These are phyloP conservation scores for Acronicta psi DNA, from an alignment of 2,888 invertebrate genomes.

Conservation along the genomic window DNA sequence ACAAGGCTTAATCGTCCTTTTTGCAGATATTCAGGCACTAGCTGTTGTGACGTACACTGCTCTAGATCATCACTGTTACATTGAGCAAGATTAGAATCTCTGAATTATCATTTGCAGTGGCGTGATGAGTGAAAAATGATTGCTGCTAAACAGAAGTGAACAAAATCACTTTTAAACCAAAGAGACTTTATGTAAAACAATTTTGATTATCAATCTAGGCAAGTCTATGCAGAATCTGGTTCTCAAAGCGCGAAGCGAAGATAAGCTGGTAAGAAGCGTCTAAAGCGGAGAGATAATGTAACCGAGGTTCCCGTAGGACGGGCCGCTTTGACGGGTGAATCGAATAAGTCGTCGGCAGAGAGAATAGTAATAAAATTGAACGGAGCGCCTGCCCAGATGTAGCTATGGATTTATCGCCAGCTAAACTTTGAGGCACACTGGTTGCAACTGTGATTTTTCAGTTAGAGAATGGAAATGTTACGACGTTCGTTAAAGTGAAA, in stretches of 20 bases:
- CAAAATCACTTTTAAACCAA: constrained; percentile 1
- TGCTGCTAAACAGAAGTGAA: neutral
- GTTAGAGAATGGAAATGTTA: neutral
- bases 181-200: constrained; percentile 11
- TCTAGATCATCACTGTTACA: no score
- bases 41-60: no score
- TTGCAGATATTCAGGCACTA: no score
- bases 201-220: constrained; percentile 33
- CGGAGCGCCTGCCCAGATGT: constrained; percentile 86
- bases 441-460: constrained; percentile 6
- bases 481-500: no score
- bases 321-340: constrained; percentile 87
- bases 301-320: constrained; percentile 66
- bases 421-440: constrained; percentile 62
- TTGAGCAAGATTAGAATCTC: no score
- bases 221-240: constrained; percentile 36
- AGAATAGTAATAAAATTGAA: constrained; percentile 89
- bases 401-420: constrained; percentile 85
- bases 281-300: constrained; percentile 78
- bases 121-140: no score
- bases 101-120: no score
- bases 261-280: constrained; percentile 64
- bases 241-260: constrained; percentile 55
- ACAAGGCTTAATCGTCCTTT: no score
- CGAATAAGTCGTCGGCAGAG: constrained; percentile 84